These are phyloP conservation scores for Hyles lineata DNA, from an alignment of 2,888 invertebrate genomes.

Conservation along the genomic window DNA sequence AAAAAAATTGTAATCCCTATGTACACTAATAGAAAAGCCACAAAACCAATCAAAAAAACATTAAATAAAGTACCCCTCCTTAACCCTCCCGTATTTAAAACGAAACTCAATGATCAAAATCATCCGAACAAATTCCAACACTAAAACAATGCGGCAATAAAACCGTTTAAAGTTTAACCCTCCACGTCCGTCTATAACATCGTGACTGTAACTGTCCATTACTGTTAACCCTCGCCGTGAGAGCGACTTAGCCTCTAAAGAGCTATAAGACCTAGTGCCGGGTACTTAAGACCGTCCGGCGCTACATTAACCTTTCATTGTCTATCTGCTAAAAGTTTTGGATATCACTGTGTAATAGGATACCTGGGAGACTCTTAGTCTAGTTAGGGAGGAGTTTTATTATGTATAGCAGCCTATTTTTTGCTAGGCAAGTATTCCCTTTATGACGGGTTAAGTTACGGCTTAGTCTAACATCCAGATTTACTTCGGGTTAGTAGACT, in stretches of 20 bases:
- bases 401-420: too few species aligned
- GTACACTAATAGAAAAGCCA: too few species aligned
- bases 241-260: constrained; percentile 4
- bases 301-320: constrained; percentile 7
- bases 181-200: not conserved
- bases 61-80: too few species aligned
- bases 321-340: not conserved
- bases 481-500: too few species aligned
- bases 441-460: not conserved
- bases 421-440: not conserved
- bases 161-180: not conserved
- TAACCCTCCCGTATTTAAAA: too few species aligned
- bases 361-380: too few species aligned
- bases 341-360: not conserved
- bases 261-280: not conserved
- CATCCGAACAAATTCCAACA: not conserved
- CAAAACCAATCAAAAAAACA: too few species aligned
- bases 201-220: constrained; percentile 3
- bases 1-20: too few species aligned
- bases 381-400: too few species aligned
- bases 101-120: not conserved
- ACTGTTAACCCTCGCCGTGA: constrained; percentile 1
- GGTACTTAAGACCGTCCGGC: constrained; percentile 3
- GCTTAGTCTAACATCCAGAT: too few species aligned
- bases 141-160: not conserved